Evolutionary conservation across 1,140 invertebrate species (phyloP).

Genomic region (Ceratosolen fusciceps): DNA sequence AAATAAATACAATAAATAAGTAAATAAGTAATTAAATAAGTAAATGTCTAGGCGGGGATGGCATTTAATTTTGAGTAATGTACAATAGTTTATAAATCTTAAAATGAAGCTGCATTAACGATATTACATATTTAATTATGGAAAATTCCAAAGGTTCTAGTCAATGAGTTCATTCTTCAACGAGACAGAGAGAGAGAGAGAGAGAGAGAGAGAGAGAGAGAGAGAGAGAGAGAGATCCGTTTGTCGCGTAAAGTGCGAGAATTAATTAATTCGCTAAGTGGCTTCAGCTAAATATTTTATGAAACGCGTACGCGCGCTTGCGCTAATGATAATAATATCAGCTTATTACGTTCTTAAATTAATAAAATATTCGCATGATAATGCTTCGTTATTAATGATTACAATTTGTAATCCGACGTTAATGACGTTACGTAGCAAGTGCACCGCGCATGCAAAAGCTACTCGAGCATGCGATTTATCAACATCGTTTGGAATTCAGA

Average conservation of each 20-base stretch:
- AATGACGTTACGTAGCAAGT: constrained; percentile 6
- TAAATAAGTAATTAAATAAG: no score
- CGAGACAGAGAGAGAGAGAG: no score
- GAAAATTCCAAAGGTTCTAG: no score
- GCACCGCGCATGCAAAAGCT: constrained; percentile 1
- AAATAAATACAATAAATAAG: no score
- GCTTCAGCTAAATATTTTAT: background rate
- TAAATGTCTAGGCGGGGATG: no score
- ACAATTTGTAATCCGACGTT: background rate
- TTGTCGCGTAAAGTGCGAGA: background rate
- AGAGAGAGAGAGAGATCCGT: no score
- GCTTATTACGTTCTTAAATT: background rate
- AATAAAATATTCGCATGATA: constrained; percentile 12
- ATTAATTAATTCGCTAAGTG: constrained; percentile 1
- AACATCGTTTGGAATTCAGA: background rate
- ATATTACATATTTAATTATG: no score
- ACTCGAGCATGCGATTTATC: background rate
- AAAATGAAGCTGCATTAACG: no score
- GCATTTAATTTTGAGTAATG: no score
- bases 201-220: no score
- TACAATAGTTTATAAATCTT: no score
- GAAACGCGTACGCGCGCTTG: background rate
- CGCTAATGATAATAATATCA: constrained; percentile 3
- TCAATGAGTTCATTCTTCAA: no score
- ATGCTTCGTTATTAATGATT: constrained; percentile 2